Percentiles rank a stretch among this genome's conserved stretches.
Evolutionary conservation across 1,140 invertebrate species (phyloP).

Genomic region (Coelopa frigida): DNA sequence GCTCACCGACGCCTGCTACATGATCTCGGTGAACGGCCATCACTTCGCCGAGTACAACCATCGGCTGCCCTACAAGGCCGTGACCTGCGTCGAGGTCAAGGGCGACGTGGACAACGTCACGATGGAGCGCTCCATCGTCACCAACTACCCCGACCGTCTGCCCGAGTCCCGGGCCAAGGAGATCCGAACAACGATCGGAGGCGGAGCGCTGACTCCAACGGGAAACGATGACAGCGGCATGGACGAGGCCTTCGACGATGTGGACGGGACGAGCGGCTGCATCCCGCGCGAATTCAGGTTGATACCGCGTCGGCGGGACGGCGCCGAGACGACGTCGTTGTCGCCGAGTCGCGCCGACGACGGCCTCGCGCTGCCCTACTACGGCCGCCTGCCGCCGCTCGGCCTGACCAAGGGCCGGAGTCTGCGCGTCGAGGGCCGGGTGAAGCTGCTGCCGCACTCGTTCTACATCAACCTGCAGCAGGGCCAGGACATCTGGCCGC

Average conservation of each 20-base stretch:
- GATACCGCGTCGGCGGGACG: neutral
- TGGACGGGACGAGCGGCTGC: neutral
- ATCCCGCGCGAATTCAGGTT: neutral
- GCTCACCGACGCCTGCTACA: constrained; percentile 43
- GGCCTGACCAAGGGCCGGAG: constrained; percentile 47
- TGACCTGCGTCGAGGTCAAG: constrained; percentile 52
- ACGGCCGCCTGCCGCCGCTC: constrained; percentile 24
- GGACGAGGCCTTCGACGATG: neutral
- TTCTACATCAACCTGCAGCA: constrained; percentile 64
- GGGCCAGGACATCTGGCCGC: constrained; percentile 54
- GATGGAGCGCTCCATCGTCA: constrained; percentile 41
- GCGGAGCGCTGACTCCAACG: neutral
- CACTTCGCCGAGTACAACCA: constrained; percentile 65
- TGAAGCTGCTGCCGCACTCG: constrained; percentile 57
- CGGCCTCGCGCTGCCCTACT: constrained; percentile 33
- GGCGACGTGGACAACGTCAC: constrained; percentile 51
- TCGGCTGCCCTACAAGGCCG: constrained; percentile 51
- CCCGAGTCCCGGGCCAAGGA: constrained; percentile 30
- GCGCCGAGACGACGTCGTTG: constrained; percentile 10
- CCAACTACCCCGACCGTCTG: constrained; percentile 48
- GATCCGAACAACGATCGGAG: constrained; percentile 14
- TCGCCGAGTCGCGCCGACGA: constrained; percentile 17
- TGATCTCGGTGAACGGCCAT: constrained; percentile 62
- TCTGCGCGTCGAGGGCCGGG: constrained; percentile 52
- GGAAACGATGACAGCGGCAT: constrained; percentile 1